A percentile compares a stretch with the other conserved stretches of the same genome.
Evolutionary conservation across 2,113 vertebrate genomes (phyloP).

Genomic region (Trochalopteron elliotii): DNA sequence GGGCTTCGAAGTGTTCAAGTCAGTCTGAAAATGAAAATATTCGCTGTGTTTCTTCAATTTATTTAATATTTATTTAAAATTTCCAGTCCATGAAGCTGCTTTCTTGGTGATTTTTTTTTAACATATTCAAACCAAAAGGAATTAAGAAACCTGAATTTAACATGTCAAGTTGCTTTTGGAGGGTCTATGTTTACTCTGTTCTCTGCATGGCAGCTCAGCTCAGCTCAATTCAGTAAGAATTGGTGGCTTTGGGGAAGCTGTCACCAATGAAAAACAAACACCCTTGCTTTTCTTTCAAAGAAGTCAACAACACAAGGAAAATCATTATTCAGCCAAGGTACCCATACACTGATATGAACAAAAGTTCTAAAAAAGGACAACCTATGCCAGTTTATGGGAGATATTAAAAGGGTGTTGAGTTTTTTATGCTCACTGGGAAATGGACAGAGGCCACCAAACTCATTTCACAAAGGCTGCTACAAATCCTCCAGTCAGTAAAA

Average conservation of each 20-base stretch:
- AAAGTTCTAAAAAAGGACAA: neutral
- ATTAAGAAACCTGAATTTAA: neutral
- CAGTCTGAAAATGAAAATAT: neutral
- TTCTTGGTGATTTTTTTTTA: neutral
- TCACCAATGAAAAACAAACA: neutral
- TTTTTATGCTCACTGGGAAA: constrained; percentile 17
- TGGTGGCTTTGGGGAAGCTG: neutral
- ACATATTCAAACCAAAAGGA: neutral
- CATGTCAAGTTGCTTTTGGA: neutral
- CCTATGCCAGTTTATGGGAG: neutral
- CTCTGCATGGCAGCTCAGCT: neutral
- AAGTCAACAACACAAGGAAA: neutral
- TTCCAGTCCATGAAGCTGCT: neutral
- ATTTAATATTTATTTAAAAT: neutral
- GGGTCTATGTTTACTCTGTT: neutral
- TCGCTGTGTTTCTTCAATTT: neutral
- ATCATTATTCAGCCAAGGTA: neutral
- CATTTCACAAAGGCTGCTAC: constrained; percentile 5
- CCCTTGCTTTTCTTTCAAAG: neutral
- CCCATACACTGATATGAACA: neutral
- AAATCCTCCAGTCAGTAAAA: constrained; percentile 32
- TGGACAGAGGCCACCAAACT: neutral
- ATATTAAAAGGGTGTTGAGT: constrained; percentile 7
- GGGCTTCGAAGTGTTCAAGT: neutral
- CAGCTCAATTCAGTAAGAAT: neutral